Base-by-base conservation (phyloP, 2,113 vertebrate species). In the Oreotrochilus melanogaster region DNA sequence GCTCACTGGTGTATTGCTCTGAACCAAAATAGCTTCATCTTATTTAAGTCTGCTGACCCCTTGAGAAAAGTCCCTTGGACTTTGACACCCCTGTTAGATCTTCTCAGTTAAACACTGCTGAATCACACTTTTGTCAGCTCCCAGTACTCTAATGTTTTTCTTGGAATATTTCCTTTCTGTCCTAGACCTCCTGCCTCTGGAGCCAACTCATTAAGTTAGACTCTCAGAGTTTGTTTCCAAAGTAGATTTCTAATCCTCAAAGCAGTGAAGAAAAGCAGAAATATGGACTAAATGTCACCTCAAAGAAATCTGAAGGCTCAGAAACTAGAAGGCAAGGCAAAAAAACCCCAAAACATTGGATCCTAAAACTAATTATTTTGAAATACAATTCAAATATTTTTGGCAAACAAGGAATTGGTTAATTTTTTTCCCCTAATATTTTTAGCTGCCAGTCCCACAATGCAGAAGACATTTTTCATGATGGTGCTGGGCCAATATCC, bases 21-120 rank as follows among this genome's bases (percentile, higher is more conserved):
- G 31, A 83, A 88, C 93, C 85, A 83, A 84, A 95, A 96, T 51
- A 95, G 64, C 74, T 95, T 57, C 69, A 18, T 85, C 61, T 86
- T 76, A 50, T 50, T 95, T 65, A 72, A 88, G 62, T 74, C 73
- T 88, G 72, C 90, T 86, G 86, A 92, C 47, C 85, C 33, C 60
- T 60, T 14, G 75, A 80, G 93, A 95, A 89, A 92, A 94, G 60
- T 66, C 67, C 43, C 71, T 92, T 74, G 90, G 88, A 83, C 88
- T 71, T 71, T 71, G 85, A 80, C 88, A 94, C 94, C 72, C 60
- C 64, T 70, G 47, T 86, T 71, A 78, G 82, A 88, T 74, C 71
- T 66, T 56, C 92, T 70, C 60, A 24, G 67, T 64, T 79, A 43
- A 94, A 54, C 47, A 13, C 78, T 57, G 33, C 33, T 86, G 80